Evolutionary conservation across 2,888 invertebrate species (phyloP).

Genomic region (Phaonia tiefii): DNA sequence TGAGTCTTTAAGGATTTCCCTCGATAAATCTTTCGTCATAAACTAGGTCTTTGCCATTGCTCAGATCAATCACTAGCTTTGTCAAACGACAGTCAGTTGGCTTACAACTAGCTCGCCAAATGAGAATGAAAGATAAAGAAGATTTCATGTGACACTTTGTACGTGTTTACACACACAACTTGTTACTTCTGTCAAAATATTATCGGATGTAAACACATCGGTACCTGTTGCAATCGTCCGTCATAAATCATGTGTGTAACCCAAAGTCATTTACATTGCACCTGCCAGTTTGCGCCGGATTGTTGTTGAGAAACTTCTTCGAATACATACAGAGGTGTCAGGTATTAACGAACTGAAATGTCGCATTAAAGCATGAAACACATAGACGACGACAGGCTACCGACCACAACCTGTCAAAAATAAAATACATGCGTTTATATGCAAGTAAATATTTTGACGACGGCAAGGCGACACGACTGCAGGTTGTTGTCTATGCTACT

Average conservation of each 20-base stretch:
- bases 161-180: constrained; percentile 15
- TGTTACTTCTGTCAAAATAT: constrained; percentile 41
- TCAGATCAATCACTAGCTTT: constrained; percentile 21
- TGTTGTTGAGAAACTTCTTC: neutral
- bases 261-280: constrained; percentile 16
- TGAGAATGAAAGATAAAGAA: neutral
- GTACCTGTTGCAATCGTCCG: constrained; percentile 38
- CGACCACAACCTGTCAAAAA: too few species aligned
- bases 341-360: too few species aligned
- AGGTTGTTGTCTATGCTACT: too few species aligned
- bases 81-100: constrained; percentile 42
- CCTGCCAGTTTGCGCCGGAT: neutral
- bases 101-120: too few species aligned
- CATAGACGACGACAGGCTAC: too few species aligned
- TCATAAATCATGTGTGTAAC: constrained; percentile 19
- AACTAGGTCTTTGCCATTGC: constrained; percentile 5
- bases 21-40: neutral
- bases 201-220: too few species aligned
- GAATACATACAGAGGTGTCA: too few species aligned
- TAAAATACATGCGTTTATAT: too few species aligned
- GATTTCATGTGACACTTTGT: constrained; percentile 36
- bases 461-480: too few species aligned
- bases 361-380: too few species aligned
- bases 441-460: too few species aligned
- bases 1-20: constrained; percentile 1